A percentile compares a stretch with the other conserved stretches of the same genome.
Evolutionary conservation across 2,888 invertebrate species (phyloP).

Genomic region (Platycheirus albimanus): DNA sequence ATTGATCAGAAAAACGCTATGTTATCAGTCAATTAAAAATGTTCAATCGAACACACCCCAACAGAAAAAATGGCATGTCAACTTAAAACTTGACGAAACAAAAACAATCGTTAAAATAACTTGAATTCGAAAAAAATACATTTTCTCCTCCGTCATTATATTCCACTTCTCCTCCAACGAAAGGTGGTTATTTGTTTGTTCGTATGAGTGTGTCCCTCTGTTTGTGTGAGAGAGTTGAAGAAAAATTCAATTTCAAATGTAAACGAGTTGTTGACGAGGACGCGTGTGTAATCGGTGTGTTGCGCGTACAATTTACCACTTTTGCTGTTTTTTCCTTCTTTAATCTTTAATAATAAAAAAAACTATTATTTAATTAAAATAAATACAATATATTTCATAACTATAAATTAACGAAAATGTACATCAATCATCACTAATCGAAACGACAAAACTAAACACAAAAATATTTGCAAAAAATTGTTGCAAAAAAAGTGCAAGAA

Average conservation of each 20-base stretch:
- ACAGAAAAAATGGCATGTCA: neutral
- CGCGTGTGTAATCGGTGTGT: constrained; percentile 72
- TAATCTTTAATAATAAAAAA: too few relatives aligned
- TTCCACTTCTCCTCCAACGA: constrained; percentile 44
- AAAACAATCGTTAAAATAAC: constrained; percentile 60
- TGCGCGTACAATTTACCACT: constrained; percentile 57
- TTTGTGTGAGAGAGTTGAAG: too few relatives aligned
- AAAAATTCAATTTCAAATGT: constrained; percentile 74
- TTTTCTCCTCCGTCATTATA: constrained; percentile 67
- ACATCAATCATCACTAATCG: constrained; percentile 22
- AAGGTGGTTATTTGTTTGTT: constrained; percentile 33
- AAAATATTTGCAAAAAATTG: constrained; percentile 9
- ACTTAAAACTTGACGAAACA: constrained; percentile 44
- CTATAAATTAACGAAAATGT: constrained; percentile 35
- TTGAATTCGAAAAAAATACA: constrained; percentile 54
- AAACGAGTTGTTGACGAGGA: constrained; percentile 77
- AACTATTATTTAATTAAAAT: constrained; percentile 26
- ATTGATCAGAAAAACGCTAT: too few relatives aligned
- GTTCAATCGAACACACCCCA: neutral
- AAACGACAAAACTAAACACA: too few relatives aligned
- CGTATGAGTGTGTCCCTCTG: constrained; percentile 51
- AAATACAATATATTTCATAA: constrained; percentile 41
- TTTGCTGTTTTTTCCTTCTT: too few relatives aligned
- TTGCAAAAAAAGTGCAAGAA: constrained; percentile 46
- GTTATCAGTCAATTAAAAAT: neutral